phyloP scores from a whole-genome alignment of 1,140 invertebrate genomes.

The Zaprionus lachaisei region DNA sequence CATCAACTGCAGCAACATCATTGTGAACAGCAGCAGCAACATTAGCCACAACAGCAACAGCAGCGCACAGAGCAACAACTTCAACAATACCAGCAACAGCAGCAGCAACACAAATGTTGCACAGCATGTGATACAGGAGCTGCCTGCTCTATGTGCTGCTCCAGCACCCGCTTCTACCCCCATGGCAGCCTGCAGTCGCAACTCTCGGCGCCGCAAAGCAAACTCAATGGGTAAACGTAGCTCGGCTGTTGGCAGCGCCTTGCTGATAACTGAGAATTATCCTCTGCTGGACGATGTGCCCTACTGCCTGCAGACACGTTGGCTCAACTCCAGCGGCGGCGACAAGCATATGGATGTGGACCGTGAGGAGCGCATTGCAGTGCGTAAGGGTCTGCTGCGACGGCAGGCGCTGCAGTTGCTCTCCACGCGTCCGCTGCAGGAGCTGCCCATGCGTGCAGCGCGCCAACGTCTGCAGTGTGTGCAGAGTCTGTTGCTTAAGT shows the following conservation, averaged over 20 bases:
- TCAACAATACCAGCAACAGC: too few relatives aligned
- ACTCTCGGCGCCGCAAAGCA: slow-evolving; percentile 44
- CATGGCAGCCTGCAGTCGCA: not conserved
- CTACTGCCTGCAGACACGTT: slow-evolving; percentile 75
- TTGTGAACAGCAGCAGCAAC: too few relatives aligned
- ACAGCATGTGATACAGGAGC: not conserved
- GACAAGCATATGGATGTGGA: slow-evolving; percentile 41
- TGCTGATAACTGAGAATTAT: slow-evolving; percentile 52
- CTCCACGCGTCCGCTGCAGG: slow-evolving; percentile 65
- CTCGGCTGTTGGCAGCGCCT: not conserved
- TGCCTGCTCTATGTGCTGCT: not conserved
- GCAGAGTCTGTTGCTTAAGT: slow-evolving; percentile 72
- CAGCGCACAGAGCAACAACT: too few relatives aligned
- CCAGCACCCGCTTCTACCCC: not conserved
- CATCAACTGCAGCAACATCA: too few relatives aligned
- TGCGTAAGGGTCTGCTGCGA: slow-evolving; percentile 61
- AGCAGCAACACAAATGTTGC: not conserved
- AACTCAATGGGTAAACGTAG: slow-evolving; percentile 26
- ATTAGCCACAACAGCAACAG: not conserved
- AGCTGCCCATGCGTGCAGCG: slow-evolving; percentile 63
- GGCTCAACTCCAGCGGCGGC: slow-evolving; percentile 42
- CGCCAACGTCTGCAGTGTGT: slow-evolving; percentile 66
- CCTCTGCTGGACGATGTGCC: slow-evolving; percentile 48
- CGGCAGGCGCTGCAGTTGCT: slow-evolving; percentile 77
- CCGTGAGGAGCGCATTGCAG: slow-evolving; percentile 75